These are phyloP conservation scores for Tipula vernalis DNA, from an alignment of 2,888 invertebrate genomes.

Conservation along the genomic window DNA sequence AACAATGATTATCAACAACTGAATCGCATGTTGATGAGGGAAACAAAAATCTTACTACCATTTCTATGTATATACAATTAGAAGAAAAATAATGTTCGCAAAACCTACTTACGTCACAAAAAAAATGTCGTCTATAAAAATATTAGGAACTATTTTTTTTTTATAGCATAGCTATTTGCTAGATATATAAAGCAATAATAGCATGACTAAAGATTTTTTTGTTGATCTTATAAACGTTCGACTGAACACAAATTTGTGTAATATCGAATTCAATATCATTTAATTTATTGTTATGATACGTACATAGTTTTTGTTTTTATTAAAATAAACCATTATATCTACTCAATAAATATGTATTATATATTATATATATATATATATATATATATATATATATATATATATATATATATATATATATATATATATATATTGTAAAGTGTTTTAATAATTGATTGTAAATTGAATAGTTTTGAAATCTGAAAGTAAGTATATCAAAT, in stretches of 20 bases:
- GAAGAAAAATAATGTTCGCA: slow-evolving; percentile 5
- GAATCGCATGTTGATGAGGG: neutral
- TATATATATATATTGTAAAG: neutral
- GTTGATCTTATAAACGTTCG: neutral
- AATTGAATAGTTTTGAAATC: neutral
- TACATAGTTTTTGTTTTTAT: neutral
- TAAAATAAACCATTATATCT: neutral
- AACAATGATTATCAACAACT: neutral
- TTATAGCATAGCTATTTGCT: neutral
- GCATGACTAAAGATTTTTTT: neutral
- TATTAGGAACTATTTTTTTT: neutral
- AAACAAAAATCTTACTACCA: neutral
- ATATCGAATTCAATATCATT: neutral
- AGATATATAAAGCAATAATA: neutral
- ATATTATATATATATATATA: too few relatives aligned
- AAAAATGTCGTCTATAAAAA: neutral
- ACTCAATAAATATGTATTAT: too few relatives aligned
- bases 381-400: too few relatives aligned
- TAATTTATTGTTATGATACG: neutral
- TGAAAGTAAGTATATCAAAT: neutral
- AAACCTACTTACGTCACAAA: slow-evolving; percentile 11
- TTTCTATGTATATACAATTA: neutral
- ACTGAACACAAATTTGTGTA: neutral
- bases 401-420: too few relatives aligned
- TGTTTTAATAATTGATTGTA: neutral